phyloP scores from a whole-genome alignment of 2,888 invertebrate genomes.

The Mactromeris polynyma region DNA sequence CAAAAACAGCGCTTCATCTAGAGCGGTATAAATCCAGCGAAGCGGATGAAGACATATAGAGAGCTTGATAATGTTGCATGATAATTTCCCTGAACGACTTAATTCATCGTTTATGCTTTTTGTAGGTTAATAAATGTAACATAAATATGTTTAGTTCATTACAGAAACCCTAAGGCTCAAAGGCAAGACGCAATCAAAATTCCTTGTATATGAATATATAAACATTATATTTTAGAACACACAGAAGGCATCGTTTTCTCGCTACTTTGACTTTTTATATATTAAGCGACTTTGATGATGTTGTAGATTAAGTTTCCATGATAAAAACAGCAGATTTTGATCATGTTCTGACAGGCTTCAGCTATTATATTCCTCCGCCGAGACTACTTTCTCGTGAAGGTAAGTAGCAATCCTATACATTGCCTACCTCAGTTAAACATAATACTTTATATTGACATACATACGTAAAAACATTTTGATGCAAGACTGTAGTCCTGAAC shows the following conservation, averaged over 20 bases:
- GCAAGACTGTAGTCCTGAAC: no score
- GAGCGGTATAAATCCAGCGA: background rate
- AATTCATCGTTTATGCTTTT: conserved; percentile 39
- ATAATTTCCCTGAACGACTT: conserved; percentile 35
- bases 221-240: conserved; percentile 56
- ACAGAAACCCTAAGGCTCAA: conserved; percentile 45
- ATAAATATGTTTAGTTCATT: conserved; percentile 49
- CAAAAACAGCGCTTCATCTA: background rate
- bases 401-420: no score
- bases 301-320: conserved; percentile 12
- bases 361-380: background rate
- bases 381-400: background rate
- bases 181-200: conserved; percentile 53
- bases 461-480: no score
- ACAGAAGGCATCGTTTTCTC: conserved; percentile 35
- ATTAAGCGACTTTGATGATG: conserved; percentile 1
- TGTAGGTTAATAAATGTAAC: conserved; percentile 40
- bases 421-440: no score
- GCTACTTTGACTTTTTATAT: conserved; percentile 8
- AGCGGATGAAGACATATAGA: background rate
- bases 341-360: background rate
- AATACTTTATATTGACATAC: no score
- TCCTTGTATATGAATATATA: conserved; percentile 56
- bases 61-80: conserved; percentile 25
- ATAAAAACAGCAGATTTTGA: background rate